Evolutionary conservation across 2,113 vertebrate species (phyloP).

Genomic region (Ophiodon elongatus): DNA sequence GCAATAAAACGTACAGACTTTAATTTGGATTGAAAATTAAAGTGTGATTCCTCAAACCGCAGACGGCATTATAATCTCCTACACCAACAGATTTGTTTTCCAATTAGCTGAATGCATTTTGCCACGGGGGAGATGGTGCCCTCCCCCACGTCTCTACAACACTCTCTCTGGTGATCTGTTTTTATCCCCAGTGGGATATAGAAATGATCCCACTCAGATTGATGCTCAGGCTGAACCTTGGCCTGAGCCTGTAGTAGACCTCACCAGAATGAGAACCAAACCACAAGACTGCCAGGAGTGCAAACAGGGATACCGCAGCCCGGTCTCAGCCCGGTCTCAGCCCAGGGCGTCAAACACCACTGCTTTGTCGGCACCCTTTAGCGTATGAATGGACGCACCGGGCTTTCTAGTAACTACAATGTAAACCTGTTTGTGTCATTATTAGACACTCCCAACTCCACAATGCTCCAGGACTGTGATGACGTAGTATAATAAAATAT

Average conservation of each 20-base stretch:
- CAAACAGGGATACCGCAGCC: background rate
- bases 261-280: background rate
- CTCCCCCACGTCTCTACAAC: background rate
- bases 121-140: background rate
- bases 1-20: background rate
- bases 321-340: background rate
- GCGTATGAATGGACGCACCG: background rate
- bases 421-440: background rate
- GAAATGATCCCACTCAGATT: slow-evolving; percentile 10
- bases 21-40: background rate
- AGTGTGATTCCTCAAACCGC: background rate
- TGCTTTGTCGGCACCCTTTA: too few species aligned
- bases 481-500: background rate
- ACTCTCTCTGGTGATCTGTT: background rate
- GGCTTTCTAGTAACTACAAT: background rate
- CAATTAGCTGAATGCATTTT: background rate
- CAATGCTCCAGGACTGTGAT: background rate
- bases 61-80: background rate
- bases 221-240: slow-evolving; percentile 4
- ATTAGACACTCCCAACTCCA: background rate
- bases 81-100: background rate
- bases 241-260: background rate
- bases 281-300: background rate
- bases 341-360: background rate
- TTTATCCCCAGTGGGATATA: background rate